A percentile compares a stretch with the other conserved stretches of the same genome.
These are phyloP conservation scores for Pungitius pungitius DNA, from an alignment of 2,113 vertebrate species.

Conservation along the genomic window DNA sequence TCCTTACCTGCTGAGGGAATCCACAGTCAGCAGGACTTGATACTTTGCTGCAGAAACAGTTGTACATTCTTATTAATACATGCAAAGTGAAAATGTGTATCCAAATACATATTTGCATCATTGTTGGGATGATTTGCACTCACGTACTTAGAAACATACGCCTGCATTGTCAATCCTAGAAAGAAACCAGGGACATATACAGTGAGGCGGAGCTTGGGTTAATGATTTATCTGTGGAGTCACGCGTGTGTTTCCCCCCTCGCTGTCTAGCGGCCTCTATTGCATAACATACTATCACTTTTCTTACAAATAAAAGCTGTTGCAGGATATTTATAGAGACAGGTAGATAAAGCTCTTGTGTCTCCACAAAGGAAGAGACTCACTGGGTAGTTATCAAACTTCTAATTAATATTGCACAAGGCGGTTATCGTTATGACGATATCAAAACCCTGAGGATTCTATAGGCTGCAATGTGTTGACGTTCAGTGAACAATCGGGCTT, in stretches of 20 bases:
- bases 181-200: not conserved
- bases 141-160: not conserved
- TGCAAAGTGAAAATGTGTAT: not conserved
- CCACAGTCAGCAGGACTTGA: not conserved
- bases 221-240: conserved; percentile 9
- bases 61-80: not conserved
- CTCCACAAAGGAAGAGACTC: not conserved
- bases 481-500: not conserved
- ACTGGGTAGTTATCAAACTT: not conserved
- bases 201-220: not conserved
- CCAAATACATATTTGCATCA: not conserved
- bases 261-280: not conserved
- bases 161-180: not conserved
- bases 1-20: not conserved
- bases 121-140: not conserved
- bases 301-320: not conserved
- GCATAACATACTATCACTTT: not conserved
- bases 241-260: not conserved
- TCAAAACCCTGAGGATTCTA: not conserved
- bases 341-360: not conserved
- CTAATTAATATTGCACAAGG: not conserved
- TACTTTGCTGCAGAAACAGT: not conserved
- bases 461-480: not conserved
- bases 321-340: not conserved
- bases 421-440: not conserved